Evolutionary conservation across 2,888 invertebrate genomes (phyloP), one percentile per base, ranked within the genome.

Genomic region (Cantharis flavilabris): DNA sequence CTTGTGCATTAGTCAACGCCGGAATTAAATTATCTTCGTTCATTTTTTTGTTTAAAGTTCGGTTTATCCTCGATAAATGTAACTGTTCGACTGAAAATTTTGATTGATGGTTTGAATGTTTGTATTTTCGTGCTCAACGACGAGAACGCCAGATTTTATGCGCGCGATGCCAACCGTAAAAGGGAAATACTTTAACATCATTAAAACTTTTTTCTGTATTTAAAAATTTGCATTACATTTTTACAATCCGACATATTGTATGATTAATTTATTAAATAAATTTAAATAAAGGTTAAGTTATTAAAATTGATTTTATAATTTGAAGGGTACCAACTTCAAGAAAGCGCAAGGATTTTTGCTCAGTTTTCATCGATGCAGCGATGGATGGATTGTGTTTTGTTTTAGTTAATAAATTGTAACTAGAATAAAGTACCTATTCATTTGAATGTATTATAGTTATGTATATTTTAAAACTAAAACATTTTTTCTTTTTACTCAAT

Each of bases 1-100:
- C 71, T 20, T 76, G 72, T n/a, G 74, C 10, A 69, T 79, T 76
- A 0, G 49, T 7, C 18, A 84, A 77, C 63, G 84, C 85, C 14
- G 84, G 83, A 16, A 64, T 80, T 72, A 85, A 76, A 73, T 83
- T 80, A 70, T 85, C 82, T 70, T 78, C 74, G 28, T 77, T 28
- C 76, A 76, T 76, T 26, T 70, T 67, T 70, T 16, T 18, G 5
- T n/a, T 14, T 11, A 5, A 11, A 30, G 18, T 18, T 70, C 16
- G 10, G 10, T 18, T 20, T 26, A 20, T 16, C 14, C 10, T 69
- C 26, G 14, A 1, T 20, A n/a, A 69, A 23, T 23, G 14, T 28
- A 69, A 33, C 16, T 5, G 14, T 72, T 69, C 9, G 62, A 75
- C 75, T 18, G 10, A 63, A 49, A 78, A 78, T 75, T 75, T 78